phyloP scores from a whole-genome alignment of 92 coral and sea anemone species.

The Plumapathes pennacea region DNA sequence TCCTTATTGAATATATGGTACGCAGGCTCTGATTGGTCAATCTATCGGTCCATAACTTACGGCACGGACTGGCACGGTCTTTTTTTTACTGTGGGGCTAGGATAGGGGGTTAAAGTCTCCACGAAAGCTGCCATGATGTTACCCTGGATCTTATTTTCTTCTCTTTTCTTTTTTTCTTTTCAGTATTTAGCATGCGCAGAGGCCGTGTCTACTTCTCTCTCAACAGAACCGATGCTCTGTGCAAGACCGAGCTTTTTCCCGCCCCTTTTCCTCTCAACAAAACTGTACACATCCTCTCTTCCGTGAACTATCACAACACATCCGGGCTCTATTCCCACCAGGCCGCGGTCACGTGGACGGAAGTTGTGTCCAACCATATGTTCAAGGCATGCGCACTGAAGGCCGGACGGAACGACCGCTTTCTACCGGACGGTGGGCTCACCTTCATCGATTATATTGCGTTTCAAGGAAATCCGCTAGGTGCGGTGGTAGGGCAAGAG shows the following conservation, averaged over 20 bases:
- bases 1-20: not conserved
- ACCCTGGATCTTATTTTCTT: not conserved
- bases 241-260: conserved; percentile 37
- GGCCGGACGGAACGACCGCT: conserved; percentile 70
- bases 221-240: conserved; percentile 43
- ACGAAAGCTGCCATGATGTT: not conserved
- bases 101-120: not conserved
- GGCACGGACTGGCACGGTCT: no score
- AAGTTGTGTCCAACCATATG: conserved; percentile 20
- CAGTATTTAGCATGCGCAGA: conserved; percentile 67
- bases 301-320: conserved; percentile 59
- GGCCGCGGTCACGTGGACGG: conserved; percentile 84
- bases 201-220: conserved; percentile 66
- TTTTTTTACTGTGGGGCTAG: no score
- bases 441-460: conserved; percentile 71
- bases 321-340: conserved; percentile 58
- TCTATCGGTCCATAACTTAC: no score
- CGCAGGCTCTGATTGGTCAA: no score
- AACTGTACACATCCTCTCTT: conserved; percentile 39
- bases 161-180: not conserved
- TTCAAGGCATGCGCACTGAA: conserved; percentile 72
- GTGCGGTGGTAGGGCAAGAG: conserved; percentile 47
- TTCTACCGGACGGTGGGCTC: conserved; percentile 66
- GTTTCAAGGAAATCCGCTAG: conserved; percentile 68
- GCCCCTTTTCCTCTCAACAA: conserved; percentile 5